phyloP scores from a whole-genome alignment of 2,888 invertebrate genomes.

The Cephonodes hylas region DNA sequence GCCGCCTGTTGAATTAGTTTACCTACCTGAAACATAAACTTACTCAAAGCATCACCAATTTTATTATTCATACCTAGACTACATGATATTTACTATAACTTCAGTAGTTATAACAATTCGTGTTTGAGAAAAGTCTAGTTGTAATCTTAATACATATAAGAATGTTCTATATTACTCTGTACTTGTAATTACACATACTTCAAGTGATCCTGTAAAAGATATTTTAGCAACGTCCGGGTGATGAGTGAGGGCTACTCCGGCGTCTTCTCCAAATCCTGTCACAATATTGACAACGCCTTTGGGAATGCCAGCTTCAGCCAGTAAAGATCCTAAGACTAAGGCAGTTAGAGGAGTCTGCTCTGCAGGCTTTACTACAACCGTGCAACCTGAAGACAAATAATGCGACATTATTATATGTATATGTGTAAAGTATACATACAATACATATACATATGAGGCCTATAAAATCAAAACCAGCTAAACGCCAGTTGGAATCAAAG shows the following conservation, averaged over 20 bases:
- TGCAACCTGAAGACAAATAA: conserved; percentile 79
- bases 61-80: too few relatives aligned
- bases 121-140: too few relatives aligned
- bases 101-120: too few relatives aligned
- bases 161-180: neutral
- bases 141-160: neutral
- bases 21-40: conserved; percentile 65
- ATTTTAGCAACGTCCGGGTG: conserved; percentile 90
- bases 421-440: too few relatives aligned
- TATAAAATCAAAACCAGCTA: too few relatives aligned
- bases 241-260: conserved; percentile 87
- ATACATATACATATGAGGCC: too few relatives aligned
- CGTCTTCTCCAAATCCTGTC: conserved; percentile 89
- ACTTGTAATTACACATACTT: conserved; percentile 33
- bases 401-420: neutral
- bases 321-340: conserved; percentile 88
- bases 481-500: too few relatives aligned
- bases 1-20: conserved; percentile 84
- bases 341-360: conserved; percentile 96
- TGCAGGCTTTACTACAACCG: conserved; percentile 93
- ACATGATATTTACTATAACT: too few relatives aligned
- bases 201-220: conserved; percentile 84
- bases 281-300: conserved; percentile 94
- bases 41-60: neutral
- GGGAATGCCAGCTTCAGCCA: conserved; percentile 93